Evolutionary conservation across 2,797 vertebrate genomes (phyloP), one percentile per base, ranked within the genome.

Genomic region (Hybognathus amarus): DNA sequence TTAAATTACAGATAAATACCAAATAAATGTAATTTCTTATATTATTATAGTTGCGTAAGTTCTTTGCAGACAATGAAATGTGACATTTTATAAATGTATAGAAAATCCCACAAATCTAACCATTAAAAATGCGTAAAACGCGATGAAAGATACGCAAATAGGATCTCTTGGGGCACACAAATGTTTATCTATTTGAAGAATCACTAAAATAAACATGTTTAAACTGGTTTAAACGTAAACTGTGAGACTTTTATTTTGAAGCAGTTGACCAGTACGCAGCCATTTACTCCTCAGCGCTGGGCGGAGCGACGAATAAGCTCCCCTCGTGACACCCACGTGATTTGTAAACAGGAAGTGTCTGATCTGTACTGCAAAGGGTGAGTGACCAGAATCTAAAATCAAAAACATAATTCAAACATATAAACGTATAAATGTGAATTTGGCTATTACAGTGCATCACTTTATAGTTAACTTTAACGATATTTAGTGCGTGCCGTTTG

Each of bases 281-380:
- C 81, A 83, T 83, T 78, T 77, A 66, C 22, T 20, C 45, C 12
- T 12, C 33, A 76, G 42, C 38, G 5, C 27, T 38, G 27, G 56
- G 82, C 71, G 67, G 63, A 75, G 77, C 77, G 74, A 33, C 85
- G 81, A 86, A 75, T 80, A 22, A 70, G 27, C 11, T 36, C 15
- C 2, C 73, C 88, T 86, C 47, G 64, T 87, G 88, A 89, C 77
- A 73, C 56, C 77, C 88, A 89, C 63, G 87, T 88, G 87, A 85
- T 66, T 70, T 73, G 68, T 77, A 68, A 86, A 74, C 79, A 81
- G 84, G 64, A 83, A 84, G 17, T 15, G n/a, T 61, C 59, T 77
- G 75, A 63, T 79, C 77, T 83, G 20, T 42, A 10, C 36, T 59
- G 82, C 74, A 64, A 56, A 38, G 64, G 77, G 82, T 84, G 24